These are phyloP conservation scores for Neodiprion fabricii DNA, from an alignment of 1,140 invertebrate genomes.

Conservation along the genomic window DNA sequence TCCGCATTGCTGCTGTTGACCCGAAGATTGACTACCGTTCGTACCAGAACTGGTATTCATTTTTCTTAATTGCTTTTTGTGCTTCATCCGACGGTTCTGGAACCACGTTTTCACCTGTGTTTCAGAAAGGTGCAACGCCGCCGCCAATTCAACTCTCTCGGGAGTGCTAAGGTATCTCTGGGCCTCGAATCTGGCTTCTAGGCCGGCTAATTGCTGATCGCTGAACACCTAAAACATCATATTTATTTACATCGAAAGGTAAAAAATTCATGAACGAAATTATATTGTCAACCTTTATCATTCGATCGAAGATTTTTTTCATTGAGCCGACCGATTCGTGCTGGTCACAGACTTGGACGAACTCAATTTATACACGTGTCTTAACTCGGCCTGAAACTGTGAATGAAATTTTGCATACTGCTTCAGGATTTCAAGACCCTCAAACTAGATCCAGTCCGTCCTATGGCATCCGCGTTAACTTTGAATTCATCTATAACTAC, in stretches of 20 bases:
- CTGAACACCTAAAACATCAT: conserved; percentile 78
- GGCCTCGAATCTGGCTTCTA: conserved; percentile 94
- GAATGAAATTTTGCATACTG: background rate
- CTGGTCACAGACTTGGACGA: too few species aligned
- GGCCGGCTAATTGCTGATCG: conserved; percentile 92
- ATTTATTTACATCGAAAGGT: background rate
- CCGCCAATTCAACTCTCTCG: conserved; percentile 93
- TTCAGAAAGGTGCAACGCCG: conserved; percentile 90
- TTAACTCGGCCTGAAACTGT: too few species aligned
- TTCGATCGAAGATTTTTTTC: too few species aligned
- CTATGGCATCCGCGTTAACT: too few species aligned
- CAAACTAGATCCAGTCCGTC: background rate
- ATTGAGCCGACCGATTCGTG: too few species aligned
- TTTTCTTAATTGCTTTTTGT: conserved; percentile 92
- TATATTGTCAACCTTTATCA: background rate
- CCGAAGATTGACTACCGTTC: conserved; percentile 30
- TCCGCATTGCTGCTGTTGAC: conserved; percentile 35
- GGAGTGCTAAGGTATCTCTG: conserved; percentile 97
- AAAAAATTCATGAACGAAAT: background rate
- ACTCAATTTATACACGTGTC: too few species aligned
- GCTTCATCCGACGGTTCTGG: conserved; percentile 96
- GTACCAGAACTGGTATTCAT: conserved; percentile 63
- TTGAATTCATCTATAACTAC: too few species aligned
- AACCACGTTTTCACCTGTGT: conserved; percentile 99
- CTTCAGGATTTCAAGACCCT: background rate